phyloP scores from a whole-genome alignment of 2,888 invertebrate species.

The Acanthosepion pharaonis region DNA sequence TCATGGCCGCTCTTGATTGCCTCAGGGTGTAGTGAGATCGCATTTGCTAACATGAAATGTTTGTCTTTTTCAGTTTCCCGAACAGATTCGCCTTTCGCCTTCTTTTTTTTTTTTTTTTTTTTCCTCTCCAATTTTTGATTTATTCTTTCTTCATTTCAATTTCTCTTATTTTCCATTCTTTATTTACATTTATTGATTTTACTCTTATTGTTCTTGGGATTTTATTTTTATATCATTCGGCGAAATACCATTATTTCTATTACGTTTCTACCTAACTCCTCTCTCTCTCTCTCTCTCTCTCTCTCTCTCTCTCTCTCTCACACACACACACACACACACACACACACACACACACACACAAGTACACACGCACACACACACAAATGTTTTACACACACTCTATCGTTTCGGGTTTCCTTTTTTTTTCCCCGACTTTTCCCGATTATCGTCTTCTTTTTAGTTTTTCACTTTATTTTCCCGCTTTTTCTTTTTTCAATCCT shows the following conservation, averaged over 20 bases:
- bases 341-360: too few relatives aligned
- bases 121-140: background rate
- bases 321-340: too few relatives aligned
- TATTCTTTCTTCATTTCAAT: background rate
- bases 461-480: too few relatives aligned
- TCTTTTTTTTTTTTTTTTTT: background rate
- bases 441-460: too few relatives aligned
- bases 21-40: background rate
- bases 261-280: background rate
- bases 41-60: conserved; percentile 18
- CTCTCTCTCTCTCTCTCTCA: background rate
- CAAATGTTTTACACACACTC: too few relatives aligned
- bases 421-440: too few relatives aligned
- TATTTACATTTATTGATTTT: background rate
- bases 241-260: background rate
- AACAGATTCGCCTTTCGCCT: background rate
- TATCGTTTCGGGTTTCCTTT: too few relatives aligned
- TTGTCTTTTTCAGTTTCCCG: background rate
- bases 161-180: background rate
- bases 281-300: background rate
- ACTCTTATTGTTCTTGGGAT: background rate
- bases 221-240: background rate
- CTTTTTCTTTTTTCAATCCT: too few relatives aligned
- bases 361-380: too few relatives aligned
- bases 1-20: background rate